Evolutionary conservation across 2,113 vertebrate genomes (phyloP).

Genomic region (Orcinus orca): DNA sequence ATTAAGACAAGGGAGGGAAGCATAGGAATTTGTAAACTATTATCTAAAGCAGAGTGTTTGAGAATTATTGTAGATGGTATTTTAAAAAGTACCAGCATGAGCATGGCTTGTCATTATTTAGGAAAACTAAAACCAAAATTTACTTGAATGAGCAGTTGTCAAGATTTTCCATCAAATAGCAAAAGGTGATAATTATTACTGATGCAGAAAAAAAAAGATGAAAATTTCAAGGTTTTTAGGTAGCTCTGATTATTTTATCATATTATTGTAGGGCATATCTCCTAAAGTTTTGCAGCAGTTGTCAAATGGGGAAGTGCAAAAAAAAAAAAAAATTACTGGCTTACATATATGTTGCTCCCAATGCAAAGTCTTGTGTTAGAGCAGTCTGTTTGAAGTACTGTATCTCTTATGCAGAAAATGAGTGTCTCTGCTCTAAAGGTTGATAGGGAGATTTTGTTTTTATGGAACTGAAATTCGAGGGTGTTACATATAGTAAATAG

Average conservation of each 20-base stretch:
- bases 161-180: conserved; percentile 3
- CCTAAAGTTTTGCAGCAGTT: background rate
- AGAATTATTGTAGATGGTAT: background rate
- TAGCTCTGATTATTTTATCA: background rate
- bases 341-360: background rate
- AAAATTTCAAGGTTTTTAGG: background rate
- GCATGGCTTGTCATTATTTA: background rate
- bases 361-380: background rate
- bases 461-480: background rate
- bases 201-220: background rate
- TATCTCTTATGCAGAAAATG: background rate
- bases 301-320: background rate
- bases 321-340: background rate
- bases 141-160: background rate
- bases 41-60: background rate
- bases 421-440: background rate
- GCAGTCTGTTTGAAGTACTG: background rate
- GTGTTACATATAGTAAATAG: background rate
- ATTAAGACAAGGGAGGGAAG: background rate
- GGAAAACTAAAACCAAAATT: conserved; percentile 5
- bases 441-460: background rate
- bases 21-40: background rate
- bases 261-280: background rate
- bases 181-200: background rate
- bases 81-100: background rate